Conservation (phyloP, 2,113 vertebrate genomes). For the Thalassoma bifasciatum region DNA sequence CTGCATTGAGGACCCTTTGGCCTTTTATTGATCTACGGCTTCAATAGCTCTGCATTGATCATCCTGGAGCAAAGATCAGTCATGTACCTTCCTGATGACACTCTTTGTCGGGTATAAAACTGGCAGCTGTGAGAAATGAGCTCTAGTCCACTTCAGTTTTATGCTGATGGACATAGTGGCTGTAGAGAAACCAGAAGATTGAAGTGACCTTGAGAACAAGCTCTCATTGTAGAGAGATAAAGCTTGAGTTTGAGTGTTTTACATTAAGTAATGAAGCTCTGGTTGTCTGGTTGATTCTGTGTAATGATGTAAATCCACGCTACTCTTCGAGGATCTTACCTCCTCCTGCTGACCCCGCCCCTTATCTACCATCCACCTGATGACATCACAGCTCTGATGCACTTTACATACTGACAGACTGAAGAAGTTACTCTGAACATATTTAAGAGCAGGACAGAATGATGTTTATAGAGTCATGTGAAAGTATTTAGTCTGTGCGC, state of each 20-base stretch:
- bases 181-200: conserved; percentile 1
- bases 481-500: neutral
- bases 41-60: conserved; percentile 70
- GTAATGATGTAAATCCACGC: conserved; percentile 76
- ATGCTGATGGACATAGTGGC: conserved; percentile 20
- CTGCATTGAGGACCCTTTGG: conserved; percentile 67
- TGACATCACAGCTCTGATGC: too few relatives aligned
- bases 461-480: neutral
- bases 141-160: conserved; percentile 18
- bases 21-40: conserved; percentile 59
- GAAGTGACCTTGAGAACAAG: conserved; percentile 20
- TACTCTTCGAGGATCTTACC: conserved; percentile 46
- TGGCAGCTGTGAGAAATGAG: conserved; percentile 4
- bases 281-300: conserved; percentile 59
- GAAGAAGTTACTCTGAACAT: too few relatives aligned
- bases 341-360: too few relatives aligned
- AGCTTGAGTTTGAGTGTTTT: neutral
- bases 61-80: conserved; percentile 63
- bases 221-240: conserved; percentile 20
- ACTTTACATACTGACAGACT: too few relatives aligned
- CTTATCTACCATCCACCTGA: too few relatives aligned
- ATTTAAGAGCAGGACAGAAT: too few relatives aligned
- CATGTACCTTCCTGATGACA: conserved; percentile 51
- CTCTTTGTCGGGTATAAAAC: conserved; percentile 20
- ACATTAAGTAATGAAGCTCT: conserved; percentile 55